These are phyloP conservation scores for Pseudopodoces humilis DNA, from an alignment of 2,113 vertebrate species.

Conservation along the genomic window DNA sequence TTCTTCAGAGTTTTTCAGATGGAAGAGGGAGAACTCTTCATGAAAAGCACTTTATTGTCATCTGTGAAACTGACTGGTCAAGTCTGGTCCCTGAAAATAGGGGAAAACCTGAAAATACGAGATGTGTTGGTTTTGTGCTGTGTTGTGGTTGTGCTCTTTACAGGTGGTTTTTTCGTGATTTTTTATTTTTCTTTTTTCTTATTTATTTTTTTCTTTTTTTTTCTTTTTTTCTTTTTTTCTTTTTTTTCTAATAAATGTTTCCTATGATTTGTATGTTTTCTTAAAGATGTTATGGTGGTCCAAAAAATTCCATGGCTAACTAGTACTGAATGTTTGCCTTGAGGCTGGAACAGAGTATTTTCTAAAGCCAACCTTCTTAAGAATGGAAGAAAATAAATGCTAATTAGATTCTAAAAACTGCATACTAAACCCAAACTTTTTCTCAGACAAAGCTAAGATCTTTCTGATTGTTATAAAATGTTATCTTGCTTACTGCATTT, in stretches of 20 bases:
- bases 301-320: background rate
- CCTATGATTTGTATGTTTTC: background rate
- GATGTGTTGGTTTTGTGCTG: background rate
- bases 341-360: background rate
- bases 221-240: background rate
- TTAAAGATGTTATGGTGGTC: background rate
- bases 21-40: background rate
- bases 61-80: background rate
- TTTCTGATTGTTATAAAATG: background rate
- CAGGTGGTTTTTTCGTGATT: accelerated
- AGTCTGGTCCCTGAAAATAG: background rate
- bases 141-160: background rate
- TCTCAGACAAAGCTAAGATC: background rate
- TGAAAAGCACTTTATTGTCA: background rate
- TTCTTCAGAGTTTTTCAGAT: background rate
- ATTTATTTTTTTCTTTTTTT: background rate
- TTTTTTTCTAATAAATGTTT: background rate
- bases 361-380: background rate
- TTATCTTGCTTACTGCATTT: background rate
- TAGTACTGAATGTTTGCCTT: background rate
- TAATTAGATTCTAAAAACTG: background rate
- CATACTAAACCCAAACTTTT: background rate
- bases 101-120: background rate
- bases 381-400: background rate
- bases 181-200: too few relatives aligned